phyloP scores from a whole-genome alignment of 2,888 invertebrate genomes.

The Tetragnatha montana region DNA sequence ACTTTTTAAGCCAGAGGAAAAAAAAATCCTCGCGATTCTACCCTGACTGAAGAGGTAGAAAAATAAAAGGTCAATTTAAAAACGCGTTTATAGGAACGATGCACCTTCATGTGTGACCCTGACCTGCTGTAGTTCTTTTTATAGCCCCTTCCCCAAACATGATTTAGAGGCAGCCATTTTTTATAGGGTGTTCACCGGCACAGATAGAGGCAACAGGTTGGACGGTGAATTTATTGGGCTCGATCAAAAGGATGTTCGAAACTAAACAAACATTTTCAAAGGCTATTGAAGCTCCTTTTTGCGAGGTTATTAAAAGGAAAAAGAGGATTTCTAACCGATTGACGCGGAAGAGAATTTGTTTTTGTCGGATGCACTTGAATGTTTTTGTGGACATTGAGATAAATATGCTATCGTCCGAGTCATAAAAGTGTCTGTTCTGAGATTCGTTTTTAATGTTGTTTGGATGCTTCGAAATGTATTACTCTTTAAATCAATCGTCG shows the following conservation, averaged over 20 bases:
- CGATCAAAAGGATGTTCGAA: background rate
- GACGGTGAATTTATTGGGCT: background rate
- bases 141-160: conserved; percentile 46
- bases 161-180: conserved; percentile 30
- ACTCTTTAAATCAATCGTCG: too few relatives aligned
- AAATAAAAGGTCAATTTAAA: conserved; percentile 22
- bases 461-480: too few relatives aligned
- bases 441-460: too few relatives aligned
- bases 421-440: too few relatives aligned
- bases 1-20: background rate
- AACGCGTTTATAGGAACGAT: conserved; percentile 21
- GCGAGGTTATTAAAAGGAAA: background rate
- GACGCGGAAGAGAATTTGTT: too few relatives aligned
- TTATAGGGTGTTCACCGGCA: conserved; percentile 29
- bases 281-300: background rate
- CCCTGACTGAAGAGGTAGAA: background rate
- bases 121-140: conserved; percentile 51
- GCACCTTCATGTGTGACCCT: conserved; percentile 32
- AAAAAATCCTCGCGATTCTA: background rate
- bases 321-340: too few relatives aligned
- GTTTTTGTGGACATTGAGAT: too few relatives aligned
- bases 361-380: too few relatives aligned
- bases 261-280: background rate
- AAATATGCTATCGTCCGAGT: too few relatives aligned
- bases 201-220: conserved; percentile 13